Base-by-base conservation (phyloP, 2,797 vertebrate species). In the Heteromormyrus szaboi region DNA sequence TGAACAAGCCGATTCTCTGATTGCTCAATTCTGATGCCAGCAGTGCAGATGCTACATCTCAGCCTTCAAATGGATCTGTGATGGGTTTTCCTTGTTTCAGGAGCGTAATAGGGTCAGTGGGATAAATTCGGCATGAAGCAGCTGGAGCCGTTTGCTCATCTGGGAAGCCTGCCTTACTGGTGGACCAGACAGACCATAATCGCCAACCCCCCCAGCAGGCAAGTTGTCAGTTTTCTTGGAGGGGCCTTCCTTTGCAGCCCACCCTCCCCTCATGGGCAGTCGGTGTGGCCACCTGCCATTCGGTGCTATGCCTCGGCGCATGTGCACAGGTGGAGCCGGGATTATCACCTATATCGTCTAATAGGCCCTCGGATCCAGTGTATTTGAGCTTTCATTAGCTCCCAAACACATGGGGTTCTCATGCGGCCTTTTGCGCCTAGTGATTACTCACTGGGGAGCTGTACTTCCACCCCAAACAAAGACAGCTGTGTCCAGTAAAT, bases 21-120 rank as follows among this genome's bases (percentile, higher is more conserved):
- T 68, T 85, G 81, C 25, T 88, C 59, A 56, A 17, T 85, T 59
- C 59, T 37, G 79, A 65, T 48, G 22, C 83, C 0, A 11, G 22
- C 4, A 3, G 83, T 53, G 48, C 83, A 65, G 25, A 44, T 22
- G 56, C 65, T 22, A 68, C 44, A 86, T 85, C 29, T 91, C 88
- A 85, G 86, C 88, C 48, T 89, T 89, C 88, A 89, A 79, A 50
- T 85, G 88, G 91, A 72, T 54, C 90, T 91, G 92, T 91, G 91
- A 89, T 88, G 68, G 37, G 89, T n/a, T 41, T 89, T 86, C 7
- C 65, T 22, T 68, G 46, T 65, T 33, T 33, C 83, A 44, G 25
- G 12, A 79, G 87, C 48, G 91, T 91, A 90, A 90, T 90, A 22
- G 91, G 89, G 90, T 91, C 90, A 89, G 83, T 91, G 86, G 37